phyloP scores from a whole-genome alignment of 2,113 vertebrate species.

The Macquaria australasica region DNA sequence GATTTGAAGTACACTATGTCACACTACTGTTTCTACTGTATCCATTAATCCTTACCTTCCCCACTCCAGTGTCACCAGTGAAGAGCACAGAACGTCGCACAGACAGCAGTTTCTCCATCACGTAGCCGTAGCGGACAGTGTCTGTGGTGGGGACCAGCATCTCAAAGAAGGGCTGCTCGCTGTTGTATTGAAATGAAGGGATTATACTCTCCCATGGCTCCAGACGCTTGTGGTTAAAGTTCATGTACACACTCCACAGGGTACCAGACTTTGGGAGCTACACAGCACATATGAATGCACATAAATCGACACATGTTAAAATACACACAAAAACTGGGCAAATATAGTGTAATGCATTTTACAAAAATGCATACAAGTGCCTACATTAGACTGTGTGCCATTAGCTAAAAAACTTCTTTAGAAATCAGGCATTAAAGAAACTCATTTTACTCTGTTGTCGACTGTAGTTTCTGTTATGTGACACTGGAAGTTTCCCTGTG shows the following conservation, averaged over 20 bases:
- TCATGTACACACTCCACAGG: constrained; percentile 89
- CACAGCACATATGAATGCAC: constrained; percentile 16
- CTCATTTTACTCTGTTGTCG: not conserved
- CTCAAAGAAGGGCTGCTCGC: constrained; percentile 89
- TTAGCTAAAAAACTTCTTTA: not conserved
- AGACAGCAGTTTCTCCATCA: constrained; percentile 91
- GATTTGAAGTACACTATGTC: not conserved
- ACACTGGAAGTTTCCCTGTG: not conserved
- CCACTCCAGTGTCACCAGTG: constrained; percentile 90
- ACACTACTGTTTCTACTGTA: not conserved
- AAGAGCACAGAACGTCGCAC: constrained; percentile 88
- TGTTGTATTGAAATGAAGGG: constrained; percentile 86
- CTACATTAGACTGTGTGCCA: not conserved
- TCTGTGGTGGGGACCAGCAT: constrained; percentile 92
- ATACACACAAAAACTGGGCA: not conserved
- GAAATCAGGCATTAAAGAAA: not conserved
- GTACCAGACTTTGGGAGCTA: constrained; percentile 86
- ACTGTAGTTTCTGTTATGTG: not conserved
- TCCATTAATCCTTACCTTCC: constrained; percentile 85
- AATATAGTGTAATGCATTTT: not conserved
- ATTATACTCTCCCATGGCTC: constrained; percentile 89
- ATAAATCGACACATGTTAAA: not conserved
- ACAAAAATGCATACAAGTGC: not conserved
- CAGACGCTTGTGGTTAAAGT: constrained; percentile 84
- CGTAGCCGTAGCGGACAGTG: constrained; percentile 90